A percentile compares a stretch with the other conserved stretches of the same genome.
Evolutionary conservation across 2,113 vertebrate genomes (phyloP).

Genomic region (Hassar affinis): DNA sequence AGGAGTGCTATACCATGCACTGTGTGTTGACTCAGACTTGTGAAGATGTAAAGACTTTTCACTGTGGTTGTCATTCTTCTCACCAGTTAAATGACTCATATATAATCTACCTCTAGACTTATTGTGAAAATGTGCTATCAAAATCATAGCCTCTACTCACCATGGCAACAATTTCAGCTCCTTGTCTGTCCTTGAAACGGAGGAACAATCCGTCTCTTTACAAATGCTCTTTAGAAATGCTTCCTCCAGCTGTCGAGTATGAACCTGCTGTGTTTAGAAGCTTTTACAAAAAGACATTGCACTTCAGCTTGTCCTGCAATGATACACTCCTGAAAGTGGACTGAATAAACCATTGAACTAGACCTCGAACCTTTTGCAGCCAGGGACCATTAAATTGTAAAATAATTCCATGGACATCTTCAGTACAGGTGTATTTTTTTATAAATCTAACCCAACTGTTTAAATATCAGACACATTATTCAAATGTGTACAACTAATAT

Average conservation of each 20-base stretch:
- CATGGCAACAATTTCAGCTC: constrained; percentile 42
- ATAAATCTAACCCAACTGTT: not conserved
- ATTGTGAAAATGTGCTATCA: constrained; percentile 23
- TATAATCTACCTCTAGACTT: not conserved
- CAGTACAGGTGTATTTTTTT: not conserved
- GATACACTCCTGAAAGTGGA: not conserved
- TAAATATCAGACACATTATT: not conserved
- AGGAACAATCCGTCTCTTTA: constrained; percentile 12
- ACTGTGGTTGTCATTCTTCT: not conserved
- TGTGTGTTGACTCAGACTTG: not conserved
- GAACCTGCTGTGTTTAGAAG: not conserved
- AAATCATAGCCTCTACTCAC: constrained; percentile 34
- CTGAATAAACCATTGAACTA: not conserved
- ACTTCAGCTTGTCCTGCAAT: not conserved
- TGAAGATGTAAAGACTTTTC: not conserved
- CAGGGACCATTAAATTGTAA: not conserved
- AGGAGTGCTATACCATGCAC: not conserved
- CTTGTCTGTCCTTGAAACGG: constrained; percentile 19
- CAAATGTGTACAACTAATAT: not conserved
- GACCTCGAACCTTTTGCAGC: not conserved
- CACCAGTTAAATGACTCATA: not conserved
- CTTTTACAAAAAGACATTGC: constrained; percentile 1
- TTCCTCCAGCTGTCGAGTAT: not conserved
- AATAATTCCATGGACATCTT: not conserved
- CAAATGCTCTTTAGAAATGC: not conserved